Percentiles rank a stretch among this genome's conserved stretches.
Evolutionary conservation across 2,888 invertebrate species (phyloP).

Genomic region (Macroteleia sp.): DNA sequence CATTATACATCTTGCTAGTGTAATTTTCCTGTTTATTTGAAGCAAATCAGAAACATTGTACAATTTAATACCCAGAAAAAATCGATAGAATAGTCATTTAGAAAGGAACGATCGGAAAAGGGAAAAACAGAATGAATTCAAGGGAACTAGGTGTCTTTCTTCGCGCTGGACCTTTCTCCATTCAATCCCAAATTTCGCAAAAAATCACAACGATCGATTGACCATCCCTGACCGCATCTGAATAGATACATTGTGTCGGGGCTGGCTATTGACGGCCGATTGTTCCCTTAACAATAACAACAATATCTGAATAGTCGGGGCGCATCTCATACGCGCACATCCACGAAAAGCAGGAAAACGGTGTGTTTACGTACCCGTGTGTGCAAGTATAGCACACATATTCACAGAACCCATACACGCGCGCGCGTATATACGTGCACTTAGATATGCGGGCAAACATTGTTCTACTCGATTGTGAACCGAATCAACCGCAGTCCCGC

Average conservation of each 20-base stretch:
- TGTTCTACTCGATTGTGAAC: constrained; percentile 65
- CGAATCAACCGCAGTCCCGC: constrained; percentile 68
- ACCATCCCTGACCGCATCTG: constrained; percentile 83
- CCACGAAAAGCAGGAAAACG: constrained; percentile 61
- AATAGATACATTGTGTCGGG: constrained; percentile 83
- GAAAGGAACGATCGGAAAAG: constrained; percentile 10
- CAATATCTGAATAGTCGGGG: constrained; percentile 83
- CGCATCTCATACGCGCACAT: constrained; percentile 79
- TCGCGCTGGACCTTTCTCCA: constrained; percentile 63
- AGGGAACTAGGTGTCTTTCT: constrained; percentile 67
- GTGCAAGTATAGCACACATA: too few species aligned
- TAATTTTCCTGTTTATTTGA: too few species aligned
- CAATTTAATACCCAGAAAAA: constrained; percentile 8
- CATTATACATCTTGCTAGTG: too few species aligned
- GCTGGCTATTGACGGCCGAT: constrained; percentile 83
- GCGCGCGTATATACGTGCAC: constrained; percentile 9
- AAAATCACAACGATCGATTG: constrained; percentile 75
- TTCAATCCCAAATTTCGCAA: constrained; percentile 55
- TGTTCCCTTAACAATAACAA: constrained; percentile 84
- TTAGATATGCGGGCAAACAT: constrained; percentile 55
- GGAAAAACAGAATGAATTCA: constrained; percentile 56
- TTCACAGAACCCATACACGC: too few species aligned
- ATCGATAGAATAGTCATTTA: constrained; percentile 4
- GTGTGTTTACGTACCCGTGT: constrained; percentile 52
- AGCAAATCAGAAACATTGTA: background rate